Evolutionary conservation across 2,888 invertebrate species (phyloP), one percentile per base, ranked within the genome.

Genomic region (Epirrita christyi): DNA sequence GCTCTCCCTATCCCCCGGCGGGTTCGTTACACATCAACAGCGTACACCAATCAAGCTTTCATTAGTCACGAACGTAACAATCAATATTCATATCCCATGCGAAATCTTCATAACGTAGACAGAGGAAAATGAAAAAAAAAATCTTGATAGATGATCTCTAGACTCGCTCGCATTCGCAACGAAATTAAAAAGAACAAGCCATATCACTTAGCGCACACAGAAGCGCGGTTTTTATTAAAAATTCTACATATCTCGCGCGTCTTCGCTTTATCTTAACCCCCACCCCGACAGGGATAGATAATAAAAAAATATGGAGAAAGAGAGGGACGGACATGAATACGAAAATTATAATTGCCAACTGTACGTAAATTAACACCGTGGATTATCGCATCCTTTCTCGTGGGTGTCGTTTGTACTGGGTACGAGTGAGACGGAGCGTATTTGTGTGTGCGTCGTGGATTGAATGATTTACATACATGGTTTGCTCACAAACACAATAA

Each of bases 131-230:
- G 59, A 71, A 67, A 78, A 82, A n/a, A n/a, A 82, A 80, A 80
- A 77, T 65, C 73, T 73, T 88, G 89, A 91, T 89, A 88, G 88
- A 91, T 88, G 88, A 88, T 90, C 81, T 79, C 75, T 76, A 67
- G 68, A 80, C 78, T 76, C 77, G 81, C 76, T 71, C 77, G 81
- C 86, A 83, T 81, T 83, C 86, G 77, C 83, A 86, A 90, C 89
- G 85, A 90, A 92, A 92, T 91, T 91, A 91, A 92, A 91, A 92
- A 89, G 90, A 91, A 90, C 90, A 90, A 88, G 90, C 81, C 90
- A 90, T 90, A 92, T 91, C 91, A 92, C 90, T 91, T 91, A 91
- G 89, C 85, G 89, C 89, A 90, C 91, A 90, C 90, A 86, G 86
- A 82, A 80, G 85, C 88, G 86, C 74, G 81, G 84, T 90, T 86